Conservation (phyloP, 2,113 vertebrate species). For the Gopherus flavomarginatus region DNA sequence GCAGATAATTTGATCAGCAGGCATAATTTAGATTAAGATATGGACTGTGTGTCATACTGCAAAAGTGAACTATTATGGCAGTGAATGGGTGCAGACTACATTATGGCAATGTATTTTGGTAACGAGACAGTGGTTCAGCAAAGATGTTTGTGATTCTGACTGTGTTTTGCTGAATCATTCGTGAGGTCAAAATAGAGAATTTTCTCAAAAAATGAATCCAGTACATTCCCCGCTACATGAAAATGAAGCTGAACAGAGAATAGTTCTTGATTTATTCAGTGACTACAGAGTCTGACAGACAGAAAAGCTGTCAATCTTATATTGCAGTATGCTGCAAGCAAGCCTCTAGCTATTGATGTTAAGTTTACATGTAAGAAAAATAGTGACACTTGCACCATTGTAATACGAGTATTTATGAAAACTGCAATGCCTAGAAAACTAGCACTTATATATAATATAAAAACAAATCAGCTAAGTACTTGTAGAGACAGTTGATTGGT, state of each 20-base stretch:
- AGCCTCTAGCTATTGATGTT: not conserved
- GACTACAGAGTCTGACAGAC: conserved; percentile 2
- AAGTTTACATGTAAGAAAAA: conserved; percentile 18
- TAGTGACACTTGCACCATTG: not conserved
- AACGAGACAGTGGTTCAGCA: not conserved
- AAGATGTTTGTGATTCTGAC: not conserved
- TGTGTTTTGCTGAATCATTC: conserved; percentile 48
- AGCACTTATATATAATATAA: no score
- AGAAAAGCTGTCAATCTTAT: conserved; percentile 32
- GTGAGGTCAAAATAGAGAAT: conserved; percentile 24
- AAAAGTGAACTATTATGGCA: not conserved
- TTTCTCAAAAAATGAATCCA: conserved; percentile 57
- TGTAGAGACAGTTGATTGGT: not conserved
- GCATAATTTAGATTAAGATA: not conserved
- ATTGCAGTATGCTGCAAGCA: not conserved
- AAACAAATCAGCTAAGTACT: no score
- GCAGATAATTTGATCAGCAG: not conserved
- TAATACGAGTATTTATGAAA: conserved; percentile 47
- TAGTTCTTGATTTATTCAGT: conserved; percentile 52
- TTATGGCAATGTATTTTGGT: not conserved
- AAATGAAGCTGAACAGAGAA: conserved; percentile 54
- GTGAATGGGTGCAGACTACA: not conserved
- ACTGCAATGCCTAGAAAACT: not conserved
- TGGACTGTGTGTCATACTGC: not conserved
- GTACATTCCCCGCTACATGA: conserved; percentile 46